Evolutionary conservation across 2,888 invertebrate genomes (phyloP).

Genomic region (Lysandra bellargus): DNA sequence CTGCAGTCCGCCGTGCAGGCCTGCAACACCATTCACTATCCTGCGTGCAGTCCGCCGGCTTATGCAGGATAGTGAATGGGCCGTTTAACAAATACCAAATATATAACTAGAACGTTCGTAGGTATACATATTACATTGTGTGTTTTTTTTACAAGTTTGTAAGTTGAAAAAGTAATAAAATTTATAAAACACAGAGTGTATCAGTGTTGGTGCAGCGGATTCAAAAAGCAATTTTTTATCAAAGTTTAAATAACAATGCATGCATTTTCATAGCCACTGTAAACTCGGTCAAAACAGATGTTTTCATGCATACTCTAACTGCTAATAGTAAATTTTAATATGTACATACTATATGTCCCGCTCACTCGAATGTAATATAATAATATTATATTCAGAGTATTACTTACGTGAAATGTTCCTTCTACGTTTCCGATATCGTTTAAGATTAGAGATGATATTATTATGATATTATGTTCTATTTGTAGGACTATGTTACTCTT

Average conservation of each 20-base stretch:
- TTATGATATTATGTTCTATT: no score
- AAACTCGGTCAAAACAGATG: slow-evolving; percentile 21
- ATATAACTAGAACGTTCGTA: not conserved
- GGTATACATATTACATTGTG: not conserved
- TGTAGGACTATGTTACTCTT: no score
- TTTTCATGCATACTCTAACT: slow-evolving; percentile 14
- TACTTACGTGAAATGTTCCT: not conserved
- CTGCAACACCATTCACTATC: no score
- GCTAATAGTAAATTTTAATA: slow-evolving; percentile 16
- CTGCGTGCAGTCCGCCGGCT: no score
- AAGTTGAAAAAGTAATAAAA: not conserved
- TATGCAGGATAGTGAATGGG: no score
- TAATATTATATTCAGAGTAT: not conserved
- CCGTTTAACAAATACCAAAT: no score
- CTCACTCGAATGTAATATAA: not conserved
- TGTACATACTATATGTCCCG: slow-evolving; percentile 13
- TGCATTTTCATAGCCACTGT: not conserved
- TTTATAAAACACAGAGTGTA: not conserved
- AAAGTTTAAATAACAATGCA: slow-evolving; percentile 25
- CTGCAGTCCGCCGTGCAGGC: no score
- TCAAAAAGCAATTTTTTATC: not conserved
- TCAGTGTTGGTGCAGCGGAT: not conserved
- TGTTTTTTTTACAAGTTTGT: not conserved
- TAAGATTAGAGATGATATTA: not conserved
- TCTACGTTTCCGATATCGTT: not conserved